Conservation (phyloP, 2,113 vertebrate genomes). For the Manacus vitellinus region DNA sequence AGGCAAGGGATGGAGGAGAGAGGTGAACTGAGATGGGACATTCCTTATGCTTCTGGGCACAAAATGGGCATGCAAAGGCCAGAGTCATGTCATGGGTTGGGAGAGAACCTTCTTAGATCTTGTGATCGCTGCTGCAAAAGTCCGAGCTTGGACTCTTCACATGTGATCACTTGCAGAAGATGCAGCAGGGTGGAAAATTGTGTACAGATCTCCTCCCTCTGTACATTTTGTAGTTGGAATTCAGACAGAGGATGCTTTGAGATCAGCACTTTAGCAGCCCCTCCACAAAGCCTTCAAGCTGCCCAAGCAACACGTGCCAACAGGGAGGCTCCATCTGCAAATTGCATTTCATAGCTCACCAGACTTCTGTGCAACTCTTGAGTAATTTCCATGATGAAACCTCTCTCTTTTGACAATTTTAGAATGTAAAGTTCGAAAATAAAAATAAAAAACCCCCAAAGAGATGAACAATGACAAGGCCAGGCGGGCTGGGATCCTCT, state of each 20-base stretch:
- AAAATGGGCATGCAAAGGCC: fast-evolving
- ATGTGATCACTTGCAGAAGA: background rate
- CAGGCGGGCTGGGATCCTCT: background rate
- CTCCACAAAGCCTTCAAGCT: background rate
- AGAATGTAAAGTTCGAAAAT: background rate
- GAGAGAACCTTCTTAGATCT: background rate
- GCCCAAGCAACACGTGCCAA: fast-evolving
- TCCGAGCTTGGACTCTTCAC: too few relatives aligned
- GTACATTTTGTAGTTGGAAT: background rate
- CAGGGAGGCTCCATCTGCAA: background rate
- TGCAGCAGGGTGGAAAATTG: background rate
- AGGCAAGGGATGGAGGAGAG: background rate
- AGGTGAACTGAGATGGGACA: background rate
- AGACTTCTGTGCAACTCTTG: background rate
- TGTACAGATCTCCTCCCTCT: background rate
- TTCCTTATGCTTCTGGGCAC: fast-evolving
- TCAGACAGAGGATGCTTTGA: background rate
- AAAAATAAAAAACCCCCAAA: background rate
- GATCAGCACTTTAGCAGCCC: background rate
- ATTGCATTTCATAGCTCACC: background rate
- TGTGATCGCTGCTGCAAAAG: fast-evolving
- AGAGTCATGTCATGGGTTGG: fast-evolving
- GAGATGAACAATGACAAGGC: background rate
- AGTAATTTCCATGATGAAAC: background rate
- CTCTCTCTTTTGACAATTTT: background rate